These are phyloP conservation scores for Laticauda colubrina DNA, from an alignment of 2,113 vertebrate genomes.

Conservation along the genomic window DNA sequence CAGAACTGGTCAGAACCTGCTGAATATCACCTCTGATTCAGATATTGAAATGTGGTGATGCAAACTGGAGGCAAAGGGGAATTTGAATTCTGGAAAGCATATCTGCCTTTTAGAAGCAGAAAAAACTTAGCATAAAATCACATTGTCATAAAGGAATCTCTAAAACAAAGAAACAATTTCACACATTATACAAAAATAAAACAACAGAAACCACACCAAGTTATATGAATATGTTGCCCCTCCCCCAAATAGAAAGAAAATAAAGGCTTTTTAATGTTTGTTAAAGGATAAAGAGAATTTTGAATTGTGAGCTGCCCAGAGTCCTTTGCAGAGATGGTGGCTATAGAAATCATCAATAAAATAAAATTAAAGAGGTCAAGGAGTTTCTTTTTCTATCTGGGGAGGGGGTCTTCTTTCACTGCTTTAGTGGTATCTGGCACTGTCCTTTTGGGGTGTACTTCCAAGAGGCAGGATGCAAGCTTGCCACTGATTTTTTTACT, in stretches of 20 bases:
- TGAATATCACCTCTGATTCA: background rate
- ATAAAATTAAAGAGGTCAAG: background rate
- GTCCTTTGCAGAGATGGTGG: background rate
- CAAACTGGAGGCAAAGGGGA: background rate
- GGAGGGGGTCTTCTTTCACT: too few relatives aligned
- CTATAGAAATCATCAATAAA: background rate
- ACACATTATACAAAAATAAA: background rate
- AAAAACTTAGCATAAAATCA: background rate
- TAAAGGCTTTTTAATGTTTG: background rate
- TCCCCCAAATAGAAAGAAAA: background rate
- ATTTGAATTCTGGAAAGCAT: background rate
- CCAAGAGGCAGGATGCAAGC: too few relatives aligned
- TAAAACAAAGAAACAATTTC: background rate
- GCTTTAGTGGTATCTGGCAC: too few relatives aligned
- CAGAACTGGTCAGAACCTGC: too few relatives aligned
- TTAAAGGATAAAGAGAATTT: background rate
- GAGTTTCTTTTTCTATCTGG: background rate
- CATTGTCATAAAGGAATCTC: background rate
- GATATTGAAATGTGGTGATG: background rate
- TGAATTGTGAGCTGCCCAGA: background rate
- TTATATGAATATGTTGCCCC: background rate
- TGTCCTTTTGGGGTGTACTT: too few relatives aligned
- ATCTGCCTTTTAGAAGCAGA: background rate
- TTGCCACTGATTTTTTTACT: too few relatives aligned
- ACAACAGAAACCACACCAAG: background rate